Conservation (phyloP, 2,888 invertebrate species). For the Tipula unca region DNA sequence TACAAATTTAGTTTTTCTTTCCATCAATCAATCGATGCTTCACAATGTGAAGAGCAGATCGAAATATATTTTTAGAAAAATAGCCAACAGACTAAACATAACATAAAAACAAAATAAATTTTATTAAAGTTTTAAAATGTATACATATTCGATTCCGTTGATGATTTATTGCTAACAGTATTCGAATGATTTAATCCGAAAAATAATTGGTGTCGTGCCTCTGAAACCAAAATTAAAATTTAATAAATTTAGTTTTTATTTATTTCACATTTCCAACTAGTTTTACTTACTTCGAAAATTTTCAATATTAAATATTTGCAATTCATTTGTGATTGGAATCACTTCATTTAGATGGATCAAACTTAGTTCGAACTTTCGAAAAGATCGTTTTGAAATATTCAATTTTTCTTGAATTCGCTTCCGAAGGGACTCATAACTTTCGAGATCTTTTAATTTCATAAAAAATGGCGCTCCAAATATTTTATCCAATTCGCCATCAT, state of each 20-base stretch:
- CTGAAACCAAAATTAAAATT: neutral
- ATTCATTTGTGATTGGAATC: neutral
- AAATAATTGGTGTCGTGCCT: neutral
- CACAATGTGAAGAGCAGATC: too few species aligned
- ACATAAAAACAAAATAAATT: neutral
- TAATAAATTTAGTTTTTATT: neutral
- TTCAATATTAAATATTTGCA: neutral
- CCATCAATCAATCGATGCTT: too few species aligned
- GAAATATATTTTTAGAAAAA: too few species aligned
- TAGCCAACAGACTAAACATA: too few species aligned
- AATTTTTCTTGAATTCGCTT: neutral
- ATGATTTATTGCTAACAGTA: neutral
- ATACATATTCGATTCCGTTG: neutral
- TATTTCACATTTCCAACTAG: neutral
- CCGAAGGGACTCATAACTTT: neutral
- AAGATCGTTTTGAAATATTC: neutral
- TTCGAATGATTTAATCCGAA: neutral
- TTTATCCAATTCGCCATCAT: neutral
- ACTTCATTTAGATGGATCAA: neutral
- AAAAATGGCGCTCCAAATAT: neutral
- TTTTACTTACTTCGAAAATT: neutral
- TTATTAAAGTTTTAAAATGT: neutral
- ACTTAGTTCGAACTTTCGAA: neutral
- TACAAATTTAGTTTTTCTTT: too few species aligned
- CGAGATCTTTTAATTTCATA: neutral